A percentile compares a stretch with the other conserved stretches of the same genome.
phyloP scores from a whole-genome alignment of 2,113 vertebrate species.

The Corydoras maculifer region DNA sequence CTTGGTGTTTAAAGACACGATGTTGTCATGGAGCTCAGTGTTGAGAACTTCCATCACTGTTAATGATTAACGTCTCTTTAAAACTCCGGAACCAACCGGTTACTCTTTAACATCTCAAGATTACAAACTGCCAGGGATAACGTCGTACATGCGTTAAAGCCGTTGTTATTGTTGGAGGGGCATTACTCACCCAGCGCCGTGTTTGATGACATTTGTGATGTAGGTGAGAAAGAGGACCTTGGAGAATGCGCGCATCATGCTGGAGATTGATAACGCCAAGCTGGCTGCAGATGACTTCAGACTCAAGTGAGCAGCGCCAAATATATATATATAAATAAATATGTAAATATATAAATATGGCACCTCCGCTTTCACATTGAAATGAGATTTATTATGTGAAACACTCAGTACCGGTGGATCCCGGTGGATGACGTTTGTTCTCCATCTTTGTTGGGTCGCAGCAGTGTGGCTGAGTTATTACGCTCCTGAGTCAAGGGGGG shows the following conservation, averaged over 20 bases:
- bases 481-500: too few relatives aligned
- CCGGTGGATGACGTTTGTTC: too few relatives aligned
- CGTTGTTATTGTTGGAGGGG: too few relatives aligned
- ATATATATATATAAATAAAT: neutral
- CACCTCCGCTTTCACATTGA: too few relatives aligned
- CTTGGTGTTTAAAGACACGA: too few relatives aligned
- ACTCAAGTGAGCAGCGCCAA: constrained; percentile 64
- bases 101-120: constrained; percentile 25
- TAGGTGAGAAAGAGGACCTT: constrained; percentile 70
- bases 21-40: too few relatives aligned
- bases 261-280: constrained; percentile 76
- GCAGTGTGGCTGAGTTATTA: too few relatives aligned
- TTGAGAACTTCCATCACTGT: neutral
- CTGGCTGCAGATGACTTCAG: constrained; percentile 76
- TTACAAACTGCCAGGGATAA: neutral
- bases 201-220: constrained; percentile 2
- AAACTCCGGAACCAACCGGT: neutral
- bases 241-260: constrained; percentile 71
- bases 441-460: too few relatives aligned
- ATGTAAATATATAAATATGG: neutral
- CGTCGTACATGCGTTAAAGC: too few relatives aligned
- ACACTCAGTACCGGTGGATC: too few relatives aligned
- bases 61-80: constrained; percentile 26
- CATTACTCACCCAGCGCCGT: too few relatives aligned
- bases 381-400: too few relatives aligned